A percentile compares a stretch with the other conserved stretches of the same genome.
Conservation (phyloP, 2,113 vertebrate genomes). For the Holacanthus passer region DNA sequence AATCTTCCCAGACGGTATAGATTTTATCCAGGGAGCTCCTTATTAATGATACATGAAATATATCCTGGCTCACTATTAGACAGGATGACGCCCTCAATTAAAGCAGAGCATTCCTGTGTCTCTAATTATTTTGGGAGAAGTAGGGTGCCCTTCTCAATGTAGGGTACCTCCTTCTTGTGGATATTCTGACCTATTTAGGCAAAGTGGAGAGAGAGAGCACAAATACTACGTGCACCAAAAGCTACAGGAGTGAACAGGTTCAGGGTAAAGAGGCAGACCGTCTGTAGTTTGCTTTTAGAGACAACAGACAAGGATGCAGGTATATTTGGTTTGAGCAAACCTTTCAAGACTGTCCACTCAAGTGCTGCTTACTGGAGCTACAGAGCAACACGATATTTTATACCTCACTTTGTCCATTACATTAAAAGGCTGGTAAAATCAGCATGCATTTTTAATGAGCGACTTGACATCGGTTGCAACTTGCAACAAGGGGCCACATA, state of each 20-base stretch:
- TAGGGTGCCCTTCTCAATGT: conserved; percentile 68
- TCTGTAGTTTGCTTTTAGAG: conserved; percentile 38
- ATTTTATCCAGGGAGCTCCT: conserved; percentile 26
- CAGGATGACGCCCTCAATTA: conserved; percentile 55
- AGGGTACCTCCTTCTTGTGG: conserved; percentile 66
- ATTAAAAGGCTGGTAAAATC: conserved; percentile 61
- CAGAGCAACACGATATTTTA: conserved; percentile 24
- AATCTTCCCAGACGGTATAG: conserved; percentile 22
- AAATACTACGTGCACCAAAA: conserved; percentile 28
- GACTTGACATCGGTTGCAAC: conserved; percentile 49
- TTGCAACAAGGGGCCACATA: conserved; percentile 39
- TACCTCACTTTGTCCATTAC: conserved; percentile 37
- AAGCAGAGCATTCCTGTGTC: conserved; percentile 31
- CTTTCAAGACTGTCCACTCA: not conserved
- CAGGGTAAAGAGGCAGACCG: not conserved
- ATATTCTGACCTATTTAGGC: conserved; percentile 73
- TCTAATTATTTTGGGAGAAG: conserved; percentile 67
- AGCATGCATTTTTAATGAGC: conserved; percentile 71
- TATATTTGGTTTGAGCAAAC: conserved; percentile 16
- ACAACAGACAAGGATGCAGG: conserved; percentile 2
- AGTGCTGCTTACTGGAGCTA: not conserved
- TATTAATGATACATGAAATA: conserved; percentile 46
- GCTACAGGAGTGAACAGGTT: conserved; percentile 28
- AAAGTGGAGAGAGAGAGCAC: conserved; percentile 38
- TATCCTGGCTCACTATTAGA: conserved; percentile 5